Conservation (phyloP, 2,113 vertebrate genomes). For the Trochalopteron elliotii region DNA sequence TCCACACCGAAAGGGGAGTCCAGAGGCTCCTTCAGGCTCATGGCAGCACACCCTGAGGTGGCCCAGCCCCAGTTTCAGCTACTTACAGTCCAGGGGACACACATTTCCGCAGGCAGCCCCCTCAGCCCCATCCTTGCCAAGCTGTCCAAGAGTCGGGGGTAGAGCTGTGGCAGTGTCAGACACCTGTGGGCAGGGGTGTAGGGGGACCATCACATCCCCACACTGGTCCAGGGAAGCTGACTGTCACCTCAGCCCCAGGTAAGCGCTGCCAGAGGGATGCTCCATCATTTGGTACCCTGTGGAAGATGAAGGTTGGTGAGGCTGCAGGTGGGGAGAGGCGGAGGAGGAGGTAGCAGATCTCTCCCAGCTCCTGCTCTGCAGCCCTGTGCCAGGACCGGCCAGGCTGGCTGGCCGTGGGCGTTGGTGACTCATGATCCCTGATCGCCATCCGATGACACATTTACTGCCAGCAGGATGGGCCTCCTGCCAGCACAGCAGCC, state of each 20-base stretch:
- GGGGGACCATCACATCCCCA: background rate
- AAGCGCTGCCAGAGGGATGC: background rate
- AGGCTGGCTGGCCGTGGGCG: background rate
- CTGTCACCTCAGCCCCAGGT: background rate
- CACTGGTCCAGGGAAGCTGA: background rate
- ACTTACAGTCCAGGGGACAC: background rate
- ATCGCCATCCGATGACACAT: background rate
- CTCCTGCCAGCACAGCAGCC: background rate
- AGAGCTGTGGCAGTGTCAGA: background rate
- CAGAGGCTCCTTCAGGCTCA: background rate
- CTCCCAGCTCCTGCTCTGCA: background rate
- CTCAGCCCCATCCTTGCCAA: background rate
- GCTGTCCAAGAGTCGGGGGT: background rate
- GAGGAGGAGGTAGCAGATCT: background rate
- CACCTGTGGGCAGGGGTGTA: accelerated
- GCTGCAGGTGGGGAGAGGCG: background rate
- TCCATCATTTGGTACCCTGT: background rate
- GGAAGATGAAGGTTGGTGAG: background rate
- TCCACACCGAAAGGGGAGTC: background rate
- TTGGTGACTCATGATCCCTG: constrained; percentile 2
- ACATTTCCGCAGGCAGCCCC: accelerated
- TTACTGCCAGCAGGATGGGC: background rate
- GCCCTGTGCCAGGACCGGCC: background rate
- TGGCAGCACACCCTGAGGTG: background rate
- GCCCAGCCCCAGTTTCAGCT: background rate